Conservation (phyloP, 2,888 invertebrate genomes). For the Andrena camellia region DNA sequence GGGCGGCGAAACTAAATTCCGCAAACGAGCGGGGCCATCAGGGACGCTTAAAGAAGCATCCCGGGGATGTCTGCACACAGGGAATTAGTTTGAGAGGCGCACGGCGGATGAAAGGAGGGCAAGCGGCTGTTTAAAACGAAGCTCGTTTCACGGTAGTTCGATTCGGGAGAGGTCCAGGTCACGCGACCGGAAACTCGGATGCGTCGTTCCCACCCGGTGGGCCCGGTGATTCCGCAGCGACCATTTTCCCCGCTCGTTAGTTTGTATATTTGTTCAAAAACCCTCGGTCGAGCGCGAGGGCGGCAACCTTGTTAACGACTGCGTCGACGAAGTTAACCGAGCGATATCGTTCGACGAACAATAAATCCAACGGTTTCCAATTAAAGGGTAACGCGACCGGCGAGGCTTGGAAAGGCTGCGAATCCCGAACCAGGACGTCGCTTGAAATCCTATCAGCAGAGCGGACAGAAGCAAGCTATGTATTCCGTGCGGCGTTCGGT, state of each 20-base stretch:
- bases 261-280: background rate
- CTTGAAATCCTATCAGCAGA: background rate
- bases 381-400: background rate
- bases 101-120: background rate
- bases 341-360: background rate
- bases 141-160: too few species aligned
- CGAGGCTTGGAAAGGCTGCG: background rate
- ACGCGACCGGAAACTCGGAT: background rate
- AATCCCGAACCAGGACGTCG: background rate
- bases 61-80: background rate
- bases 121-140: too few species aligned
- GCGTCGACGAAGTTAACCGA: too few species aligned
- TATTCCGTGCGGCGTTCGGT: background rate
- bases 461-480: conserved; percentile 5
- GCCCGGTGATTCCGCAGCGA: background rate
- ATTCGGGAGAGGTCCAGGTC: background rate
- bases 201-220: background rate
- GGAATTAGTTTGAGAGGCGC: background rate
- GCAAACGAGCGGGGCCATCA: background rate
- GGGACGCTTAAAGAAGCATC: conserved; percentile 1
- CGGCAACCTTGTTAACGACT: background rate
- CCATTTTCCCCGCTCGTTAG: background rate
- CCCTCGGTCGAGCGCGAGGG: background rate
- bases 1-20: background rate
- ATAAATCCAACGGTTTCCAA: background rate